phyloP scores from a whole-genome alignment of 2,888 invertebrate species.

The Hedya salicella region DNA sequence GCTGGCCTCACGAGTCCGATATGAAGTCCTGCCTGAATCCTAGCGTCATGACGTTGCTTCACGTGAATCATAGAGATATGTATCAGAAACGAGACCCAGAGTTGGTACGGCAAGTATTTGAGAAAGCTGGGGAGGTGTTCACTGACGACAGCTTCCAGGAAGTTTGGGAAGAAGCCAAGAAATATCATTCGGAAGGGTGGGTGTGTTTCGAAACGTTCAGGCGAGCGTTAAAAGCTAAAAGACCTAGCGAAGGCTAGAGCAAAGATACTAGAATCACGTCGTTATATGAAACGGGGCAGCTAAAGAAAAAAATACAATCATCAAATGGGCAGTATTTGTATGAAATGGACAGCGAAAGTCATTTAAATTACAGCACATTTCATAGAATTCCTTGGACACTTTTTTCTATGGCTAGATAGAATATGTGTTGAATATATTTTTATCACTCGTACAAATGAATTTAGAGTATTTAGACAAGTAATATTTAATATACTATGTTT shows the following conservation, averaged over 20 bases:
- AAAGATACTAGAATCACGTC: too few relatives aligned
- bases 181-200: conserved; percentile 77
- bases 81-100: conserved; percentile 66
- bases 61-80: conserved; percentile 73
- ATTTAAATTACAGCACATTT: too few relatives aligned
- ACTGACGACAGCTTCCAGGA: conserved; percentile 76
- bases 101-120: conserved; percentile 76
- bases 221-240: conserved; percentile 53
- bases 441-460: too few relatives aligned
- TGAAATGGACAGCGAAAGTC: too few relatives aligned
- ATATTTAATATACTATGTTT: too few relatives aligned
- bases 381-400: too few relatives aligned
- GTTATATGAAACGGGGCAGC: too few relatives aligned
- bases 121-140: conserved; percentile 79
- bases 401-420: too few relatives aligned
- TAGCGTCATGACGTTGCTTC: conserved; percentile 64
- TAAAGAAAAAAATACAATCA: too few relatives aligned
- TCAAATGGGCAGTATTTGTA: too few relatives aligned
- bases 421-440: too few relatives aligned
- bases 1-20: conserved; percentile 71
- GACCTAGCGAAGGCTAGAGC: background rate
- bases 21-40: conserved; percentile 65
- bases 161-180: conserved; percentile 80
- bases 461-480: too few relatives aligned
- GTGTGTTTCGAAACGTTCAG: conserved; percentile 85